These are phyloP conservation scores for Erynnis tages DNA, from an alignment of 2,888 invertebrate genomes.

Conservation along the genomic window DNA sequence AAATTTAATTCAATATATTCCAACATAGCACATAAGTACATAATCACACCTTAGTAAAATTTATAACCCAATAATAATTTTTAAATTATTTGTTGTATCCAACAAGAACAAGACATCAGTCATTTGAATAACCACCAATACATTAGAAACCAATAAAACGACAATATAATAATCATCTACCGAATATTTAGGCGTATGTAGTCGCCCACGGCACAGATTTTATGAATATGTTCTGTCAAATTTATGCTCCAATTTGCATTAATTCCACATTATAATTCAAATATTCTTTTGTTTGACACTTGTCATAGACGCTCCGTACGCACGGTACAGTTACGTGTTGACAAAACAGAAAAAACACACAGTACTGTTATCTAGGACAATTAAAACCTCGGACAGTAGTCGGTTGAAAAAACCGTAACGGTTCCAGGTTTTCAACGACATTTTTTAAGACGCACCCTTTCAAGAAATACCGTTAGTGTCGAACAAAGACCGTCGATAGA, in stretches of 20 bases:
- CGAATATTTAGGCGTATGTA: constrained; percentile 32
- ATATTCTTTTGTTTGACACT: constrained; percentile 39
- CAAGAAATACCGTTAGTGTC: constrained; percentile 61
- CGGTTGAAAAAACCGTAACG: constrained; percentile 60
- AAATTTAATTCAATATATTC: no score
- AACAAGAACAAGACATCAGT: constrained; percentile 11
- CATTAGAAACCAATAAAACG: constrained; percentile 31
- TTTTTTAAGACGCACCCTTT: constrained; percentile 66
- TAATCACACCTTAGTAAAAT: not conserved
- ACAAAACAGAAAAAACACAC: constrained; percentile 25
- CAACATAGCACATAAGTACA: no score
- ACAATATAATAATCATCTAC: constrained; percentile 28
- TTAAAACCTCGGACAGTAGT: constrained; percentile 56
- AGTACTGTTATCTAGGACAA: constrained; percentile 30
- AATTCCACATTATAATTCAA: constrained; percentile 39
- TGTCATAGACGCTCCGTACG: constrained; percentile 38
- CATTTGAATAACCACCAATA: constrained; percentile 12
- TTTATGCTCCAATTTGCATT: constrained; percentile 38
- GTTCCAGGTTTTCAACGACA: constrained; percentile 64
- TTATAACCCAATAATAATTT: no score
- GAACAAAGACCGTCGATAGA: constrained; percentile 68
- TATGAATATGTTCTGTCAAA: constrained; percentile 33
- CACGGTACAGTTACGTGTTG: constrained; percentile 51
- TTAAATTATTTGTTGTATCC: no score
- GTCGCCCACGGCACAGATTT: constrained; percentile 32